Evolutionary conservation across 1,140 invertebrate genomes (phyloP).

Genomic region (Sipha flava): DNA sequence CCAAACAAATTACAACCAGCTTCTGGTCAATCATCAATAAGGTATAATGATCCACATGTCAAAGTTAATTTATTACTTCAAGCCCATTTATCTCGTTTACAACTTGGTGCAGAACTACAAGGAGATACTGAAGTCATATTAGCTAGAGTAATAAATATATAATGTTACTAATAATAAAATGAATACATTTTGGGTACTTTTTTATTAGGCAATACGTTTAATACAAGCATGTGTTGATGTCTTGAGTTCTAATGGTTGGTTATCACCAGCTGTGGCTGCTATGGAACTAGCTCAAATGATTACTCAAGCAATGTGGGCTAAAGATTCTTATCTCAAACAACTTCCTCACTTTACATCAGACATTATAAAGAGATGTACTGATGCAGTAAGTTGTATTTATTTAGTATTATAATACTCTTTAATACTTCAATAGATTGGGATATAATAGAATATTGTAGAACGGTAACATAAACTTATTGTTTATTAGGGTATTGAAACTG

Average conservation of each 20-base stretch:
- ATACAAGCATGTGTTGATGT: constrained; percentile 99
- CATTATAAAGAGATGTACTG: constrained; percentile 82
- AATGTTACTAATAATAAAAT: background rate
- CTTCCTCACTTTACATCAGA: constrained; percentile 89
- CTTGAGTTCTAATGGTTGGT: constrained; percentile 93
- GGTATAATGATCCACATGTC: constrained; percentile 93
- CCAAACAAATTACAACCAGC: constrained; percentile 63
- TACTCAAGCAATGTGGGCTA: constrained; percentile 99
- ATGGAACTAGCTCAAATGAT: constrained; percentile 99
- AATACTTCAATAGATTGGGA: too few species aligned
- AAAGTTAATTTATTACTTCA: constrained; percentile 95
- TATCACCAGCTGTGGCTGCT: constrained; percentile 92
- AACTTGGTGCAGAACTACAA: constrained; percentile 89
- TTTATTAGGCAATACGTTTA: constrained; percentile 59
- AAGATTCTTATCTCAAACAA: constrained; percentile 95
- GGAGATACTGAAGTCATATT: constrained; percentile 91
- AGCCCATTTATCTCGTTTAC: constrained; percentile 88
- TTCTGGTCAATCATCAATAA: constrained; percentile 51
- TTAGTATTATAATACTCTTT: too few species aligned
- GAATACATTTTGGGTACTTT: background rate
- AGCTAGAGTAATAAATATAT: constrained; percentile 51
- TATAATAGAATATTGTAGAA: too few species aligned
- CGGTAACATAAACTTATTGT: too few species aligned
- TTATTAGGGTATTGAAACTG: constrained; percentile 76
- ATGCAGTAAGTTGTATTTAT: constrained; percentile 55